Conservation (phyloP, 2,888 invertebrate genomes). For the Copidosoma aretas region DNA sequence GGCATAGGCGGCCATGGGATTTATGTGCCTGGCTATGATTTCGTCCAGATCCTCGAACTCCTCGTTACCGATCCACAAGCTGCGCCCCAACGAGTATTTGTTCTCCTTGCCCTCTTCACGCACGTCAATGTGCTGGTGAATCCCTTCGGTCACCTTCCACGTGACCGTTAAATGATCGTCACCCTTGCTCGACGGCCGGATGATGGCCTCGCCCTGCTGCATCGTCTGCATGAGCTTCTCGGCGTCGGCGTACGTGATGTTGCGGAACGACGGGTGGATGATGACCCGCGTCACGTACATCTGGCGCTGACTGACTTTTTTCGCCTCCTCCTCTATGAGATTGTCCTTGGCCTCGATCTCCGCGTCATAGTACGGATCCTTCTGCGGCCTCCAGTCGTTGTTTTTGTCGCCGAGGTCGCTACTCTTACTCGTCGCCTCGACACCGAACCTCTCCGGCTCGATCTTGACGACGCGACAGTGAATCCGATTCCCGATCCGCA, state of each 20-base stretch:
- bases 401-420: constrained; percentile 92
- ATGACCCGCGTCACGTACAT: constrained; percentile 95
- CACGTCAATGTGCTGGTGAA: constrained; percentile 96
- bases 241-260: constrained; percentile 91
- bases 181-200: constrained; percentile 96
- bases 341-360: constrained; percentile 81
- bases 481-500: constrained; percentile 82
- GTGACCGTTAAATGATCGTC: constrained; percentile 95
- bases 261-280: constrained; percentile 96
- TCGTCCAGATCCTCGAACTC: constrained; percentile 99
- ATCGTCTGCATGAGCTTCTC: constrained; percentile 88
- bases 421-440: constrained; percentile 91
- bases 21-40: constrained; percentile 91
- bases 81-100: constrained; percentile 89
- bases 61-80: constrained; percentile 85
- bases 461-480: constrained; percentile 94
- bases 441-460: constrained; percentile 90
- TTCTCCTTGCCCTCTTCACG: constrained; percentile 96
- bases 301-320: constrained; percentile 84
- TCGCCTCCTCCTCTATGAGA: constrained; percentile 73
- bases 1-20: constrained; percentile 94
- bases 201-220: constrained; percentile 96
- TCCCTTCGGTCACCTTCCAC: constrained; percentile 95
- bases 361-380: constrained; percentile 90
- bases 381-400: constrained; percentile 88